These are phyloP conservation scores for Nettapus auritus DNA, from an alignment of 2,113 vertebrate genomes.

Conservation along the genomic window DNA sequence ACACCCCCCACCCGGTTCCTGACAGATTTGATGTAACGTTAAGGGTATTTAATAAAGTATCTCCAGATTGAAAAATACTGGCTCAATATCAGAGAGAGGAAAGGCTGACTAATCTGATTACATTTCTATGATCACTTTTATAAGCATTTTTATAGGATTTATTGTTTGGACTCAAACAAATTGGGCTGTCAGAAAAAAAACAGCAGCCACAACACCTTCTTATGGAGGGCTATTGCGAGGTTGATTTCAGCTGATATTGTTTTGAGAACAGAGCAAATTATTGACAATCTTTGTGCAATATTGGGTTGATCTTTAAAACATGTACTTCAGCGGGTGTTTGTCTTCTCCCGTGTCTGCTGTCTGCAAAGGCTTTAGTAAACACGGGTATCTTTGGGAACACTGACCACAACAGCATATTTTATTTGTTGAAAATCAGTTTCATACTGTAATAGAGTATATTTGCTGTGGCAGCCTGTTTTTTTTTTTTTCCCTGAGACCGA, in stretches of 20 bases:
- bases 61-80: background rate
- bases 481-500: background rate
- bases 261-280: background rate
- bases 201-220: rapidly evolving
- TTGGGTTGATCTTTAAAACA: conserved; percentile 8
- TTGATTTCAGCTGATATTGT: background rate
- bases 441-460: conserved; percentile 53
- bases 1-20: rapidly evolving
- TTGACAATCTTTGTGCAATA: background rate
- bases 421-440: conserved; percentile 57
- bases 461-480: conserved; percentile 15
- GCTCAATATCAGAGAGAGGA: background rate
- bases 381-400: background rate
- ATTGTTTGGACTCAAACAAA: background rate
- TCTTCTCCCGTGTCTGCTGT: conserved; percentile 11
- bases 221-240: background rate
- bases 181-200: background rate
- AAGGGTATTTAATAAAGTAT: background rate
- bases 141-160: background rate
- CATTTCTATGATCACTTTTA: background rate
- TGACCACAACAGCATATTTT: conserved; percentile 58
- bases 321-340: background rate
- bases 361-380: conserved; percentile 28
- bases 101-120: background rate
- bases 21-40: background rate